phyloP scores from a whole-genome alignment of 2,888 invertebrate genomes.

The Elysia crispata region DNA sequence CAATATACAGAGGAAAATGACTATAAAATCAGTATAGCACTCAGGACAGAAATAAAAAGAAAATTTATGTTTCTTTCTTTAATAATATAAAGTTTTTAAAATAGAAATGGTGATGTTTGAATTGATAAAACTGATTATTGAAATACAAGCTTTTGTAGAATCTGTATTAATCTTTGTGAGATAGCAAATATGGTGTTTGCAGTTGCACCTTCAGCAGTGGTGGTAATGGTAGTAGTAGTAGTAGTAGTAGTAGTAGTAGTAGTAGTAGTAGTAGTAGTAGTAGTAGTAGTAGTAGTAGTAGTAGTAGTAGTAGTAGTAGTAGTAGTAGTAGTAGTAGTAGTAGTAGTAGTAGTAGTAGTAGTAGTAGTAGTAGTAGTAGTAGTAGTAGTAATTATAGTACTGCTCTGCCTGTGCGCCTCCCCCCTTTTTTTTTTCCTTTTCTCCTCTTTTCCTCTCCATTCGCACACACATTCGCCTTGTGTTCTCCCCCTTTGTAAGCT shows the following conservation, averaged over 20 bases:
- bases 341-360: slow-evolving; percentile 1
- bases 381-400: slow-evolving; percentile 9
- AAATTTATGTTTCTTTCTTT: no score
- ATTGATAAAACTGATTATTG: no score
- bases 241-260: neutral
- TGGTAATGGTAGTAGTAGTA: neutral
- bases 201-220: no score
- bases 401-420: slow-evolving; percentile 14
- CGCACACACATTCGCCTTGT: neutral
- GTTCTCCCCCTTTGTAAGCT: neutral
- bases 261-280: neutral
- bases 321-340: slow-evolving; percentile 1
- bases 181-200: no score
- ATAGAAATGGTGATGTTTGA: no score
- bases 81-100: no score
- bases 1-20: no score
- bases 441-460: neutral
- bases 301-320: slow-evolving; percentile 9
- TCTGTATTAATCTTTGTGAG: no score
- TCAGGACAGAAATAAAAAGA: no score
- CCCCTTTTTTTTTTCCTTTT: neutral
- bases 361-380: slow-evolving; percentile 9
- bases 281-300: slow-evolving; percentile 9
- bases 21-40: no score
- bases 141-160: no score